Evolutionary conservation across 2,113 vertebrate species (phyloP).

Genomic region (Malurus alboscapulatus): DNA sequence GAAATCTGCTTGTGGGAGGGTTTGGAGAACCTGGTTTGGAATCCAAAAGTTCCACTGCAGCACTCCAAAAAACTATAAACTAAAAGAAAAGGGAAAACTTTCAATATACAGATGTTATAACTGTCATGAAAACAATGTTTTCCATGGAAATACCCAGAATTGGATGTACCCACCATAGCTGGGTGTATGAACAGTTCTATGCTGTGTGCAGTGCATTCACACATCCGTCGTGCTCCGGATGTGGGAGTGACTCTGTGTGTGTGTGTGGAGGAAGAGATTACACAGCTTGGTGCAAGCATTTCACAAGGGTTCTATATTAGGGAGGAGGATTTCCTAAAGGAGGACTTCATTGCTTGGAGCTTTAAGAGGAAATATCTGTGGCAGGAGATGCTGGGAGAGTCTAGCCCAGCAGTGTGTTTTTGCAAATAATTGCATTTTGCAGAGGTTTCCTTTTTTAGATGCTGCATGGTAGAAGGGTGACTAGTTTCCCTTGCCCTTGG

Average conservation of each 20-base stretch:
- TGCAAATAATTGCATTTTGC: not conserved
- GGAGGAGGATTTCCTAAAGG: conserved; percentile 12
- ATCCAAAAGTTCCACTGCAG: not conserved
- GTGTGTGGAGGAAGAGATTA: not conserved
- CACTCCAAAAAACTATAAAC: not conserved
- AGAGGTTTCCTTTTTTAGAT: not conserved
- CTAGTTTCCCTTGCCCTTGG: not conserved
- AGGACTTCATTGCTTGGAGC: not conserved
- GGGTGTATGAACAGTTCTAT: not conserved
- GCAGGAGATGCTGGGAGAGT: not conserved
- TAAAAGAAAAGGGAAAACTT: not conserved
- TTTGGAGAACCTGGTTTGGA: not conserved
- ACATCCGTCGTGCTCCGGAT: not conserved
- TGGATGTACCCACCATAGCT: not conserved
- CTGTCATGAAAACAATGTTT: not conserved
- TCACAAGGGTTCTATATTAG: not conserved
- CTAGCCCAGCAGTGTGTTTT: not conserved
- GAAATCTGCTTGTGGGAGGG: not conserved
- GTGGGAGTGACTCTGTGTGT: not conserved
- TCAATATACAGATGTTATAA: not conserved
- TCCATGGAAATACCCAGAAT: rapidly evolving
- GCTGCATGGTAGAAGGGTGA: not conserved
- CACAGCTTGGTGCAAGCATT: not conserved
- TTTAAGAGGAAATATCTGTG: not conserved
- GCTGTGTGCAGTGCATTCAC: not conserved